Conservation (phyloP, 2,113 vertebrate species). For the Conger conger region DNA sequence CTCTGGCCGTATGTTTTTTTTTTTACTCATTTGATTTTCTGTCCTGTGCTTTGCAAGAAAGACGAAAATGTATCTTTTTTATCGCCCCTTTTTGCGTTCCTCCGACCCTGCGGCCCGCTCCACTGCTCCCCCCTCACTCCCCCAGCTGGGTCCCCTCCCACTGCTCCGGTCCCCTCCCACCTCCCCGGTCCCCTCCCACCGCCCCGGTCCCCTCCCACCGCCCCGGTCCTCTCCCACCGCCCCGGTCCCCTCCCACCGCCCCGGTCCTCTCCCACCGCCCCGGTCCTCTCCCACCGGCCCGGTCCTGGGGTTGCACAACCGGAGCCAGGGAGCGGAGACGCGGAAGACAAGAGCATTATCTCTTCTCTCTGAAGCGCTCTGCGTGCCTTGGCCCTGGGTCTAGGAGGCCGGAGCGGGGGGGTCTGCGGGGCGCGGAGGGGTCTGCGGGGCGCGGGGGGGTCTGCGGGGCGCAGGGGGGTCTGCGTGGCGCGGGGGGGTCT, state of each 20-base stretch:
- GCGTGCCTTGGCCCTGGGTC: conserved; percentile 41
- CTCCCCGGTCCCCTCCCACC: too few relatives aligned
- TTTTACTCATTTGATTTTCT: not conserved
- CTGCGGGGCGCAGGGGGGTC: too few relatives aligned
- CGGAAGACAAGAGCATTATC: conserved; percentile 52
- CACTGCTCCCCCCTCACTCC: conserved; percentile 33
- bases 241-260: conserved; percentile 24
- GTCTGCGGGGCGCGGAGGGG: too few relatives aligned
- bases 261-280: too few relatives aligned
- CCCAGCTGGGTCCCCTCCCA: not conserved
- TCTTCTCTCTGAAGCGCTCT: conserved; percentile 52
- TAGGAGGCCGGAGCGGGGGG: conserved; percentile 36
- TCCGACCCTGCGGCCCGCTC: conserved; percentile 11
- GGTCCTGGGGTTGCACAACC: not conserved
- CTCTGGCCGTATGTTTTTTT: not conserved
- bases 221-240: conserved; percentile 30
- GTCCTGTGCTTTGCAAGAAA: not conserved
- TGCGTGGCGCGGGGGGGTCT: too few relatives aligned
- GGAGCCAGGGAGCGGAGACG: conserved; percentile 14
- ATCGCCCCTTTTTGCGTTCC: not conserved
- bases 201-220: too few relatives aligned
- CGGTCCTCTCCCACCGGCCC: too few relatives aligned
- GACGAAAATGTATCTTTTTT: not conserved
- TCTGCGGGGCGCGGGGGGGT: too few relatives aligned
- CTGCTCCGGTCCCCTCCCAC: conserved; percentile 29